phyloP scores from a whole-genome alignment of 2,797 vertebrate genomes.

The Anas bernieri region DNA sequence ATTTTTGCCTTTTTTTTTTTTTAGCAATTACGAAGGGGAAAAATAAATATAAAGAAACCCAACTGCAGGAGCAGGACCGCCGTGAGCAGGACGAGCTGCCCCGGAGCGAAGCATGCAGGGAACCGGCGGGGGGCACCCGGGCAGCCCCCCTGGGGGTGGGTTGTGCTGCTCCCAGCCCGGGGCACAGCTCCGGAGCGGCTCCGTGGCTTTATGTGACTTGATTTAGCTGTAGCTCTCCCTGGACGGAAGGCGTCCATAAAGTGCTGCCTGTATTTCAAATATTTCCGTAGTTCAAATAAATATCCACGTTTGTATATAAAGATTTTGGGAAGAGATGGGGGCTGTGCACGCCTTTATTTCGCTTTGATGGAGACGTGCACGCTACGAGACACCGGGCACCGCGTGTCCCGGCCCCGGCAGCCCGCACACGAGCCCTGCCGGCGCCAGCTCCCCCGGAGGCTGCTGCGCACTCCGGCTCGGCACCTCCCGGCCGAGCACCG shows the following conservation, averaged over 20 bases:
- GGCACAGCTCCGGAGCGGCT: no score
- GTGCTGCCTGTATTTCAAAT: neutral
- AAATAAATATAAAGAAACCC: neutral
- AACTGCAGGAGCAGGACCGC: rapidly evolving
- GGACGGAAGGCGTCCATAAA: rapidly evolving
- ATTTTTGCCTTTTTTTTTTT: neutral
- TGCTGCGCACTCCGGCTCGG: neutral
- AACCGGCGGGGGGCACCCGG: rapidly evolving
- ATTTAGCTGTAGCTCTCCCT: neutral
- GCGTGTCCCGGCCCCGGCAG: neutral
- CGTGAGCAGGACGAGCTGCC: neutral
- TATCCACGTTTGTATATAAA: rapidly evolving
- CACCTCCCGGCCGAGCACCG: neutral
- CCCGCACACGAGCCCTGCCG: neutral
- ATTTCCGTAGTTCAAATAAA: neutral
- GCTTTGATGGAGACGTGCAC: rapidly evolving
- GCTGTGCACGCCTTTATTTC: neutral
- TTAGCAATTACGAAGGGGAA: neutral
- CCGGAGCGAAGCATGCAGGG: neutral
- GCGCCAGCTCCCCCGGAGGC: neutral
- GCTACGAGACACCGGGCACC: neutral
- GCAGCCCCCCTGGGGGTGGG: neutral
- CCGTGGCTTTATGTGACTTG: no score
- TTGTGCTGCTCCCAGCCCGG: no score
- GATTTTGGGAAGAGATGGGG: neutral